These are phyloP conservation scores for Clitarchus hookeri DNA, from an alignment of 2,888 invertebrate species.

Conservation along the genomic window DNA sequence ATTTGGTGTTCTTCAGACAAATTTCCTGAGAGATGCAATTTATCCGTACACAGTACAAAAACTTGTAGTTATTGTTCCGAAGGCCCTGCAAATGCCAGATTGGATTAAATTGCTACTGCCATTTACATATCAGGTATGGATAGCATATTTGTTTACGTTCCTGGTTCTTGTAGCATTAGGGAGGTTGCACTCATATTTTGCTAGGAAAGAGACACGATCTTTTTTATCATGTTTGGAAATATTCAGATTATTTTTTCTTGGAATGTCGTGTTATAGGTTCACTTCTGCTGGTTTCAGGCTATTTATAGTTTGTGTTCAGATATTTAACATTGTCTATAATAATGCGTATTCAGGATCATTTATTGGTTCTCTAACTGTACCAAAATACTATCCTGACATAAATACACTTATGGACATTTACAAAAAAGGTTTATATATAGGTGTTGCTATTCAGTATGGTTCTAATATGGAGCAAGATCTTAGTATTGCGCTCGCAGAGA, in stretches of 20 bases:
- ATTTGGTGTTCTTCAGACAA: background rate
- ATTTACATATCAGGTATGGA: background rate
- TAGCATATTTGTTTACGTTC: background rate
- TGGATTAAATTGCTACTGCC: background rate
- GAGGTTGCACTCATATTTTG: background rate
- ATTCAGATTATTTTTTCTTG: too few species aligned
- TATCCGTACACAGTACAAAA: background rate
- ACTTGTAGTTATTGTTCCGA: background rate
- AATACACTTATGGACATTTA: background rate
- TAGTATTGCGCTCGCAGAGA: background rate
- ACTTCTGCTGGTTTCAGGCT: background rate
- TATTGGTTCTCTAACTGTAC: background rate
- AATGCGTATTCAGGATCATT: background rate
- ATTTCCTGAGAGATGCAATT: background rate
- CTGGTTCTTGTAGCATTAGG: background rate
- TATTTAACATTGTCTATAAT: background rate
- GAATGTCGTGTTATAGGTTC: too few species aligned
- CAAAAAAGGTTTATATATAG: background rate
- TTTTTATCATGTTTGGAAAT: too few species aligned
- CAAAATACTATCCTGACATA: background rate
- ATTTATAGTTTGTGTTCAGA: background rate
- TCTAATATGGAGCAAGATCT: background rate
- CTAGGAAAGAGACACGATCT: background rate
- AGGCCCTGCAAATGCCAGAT: background rate
- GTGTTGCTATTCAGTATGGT: background rate